These are phyloP conservation scores for Bergia puertoricense DNA, from an alignment of 92 coral and sea anemone species.

Conservation along the genomic window DNA sequence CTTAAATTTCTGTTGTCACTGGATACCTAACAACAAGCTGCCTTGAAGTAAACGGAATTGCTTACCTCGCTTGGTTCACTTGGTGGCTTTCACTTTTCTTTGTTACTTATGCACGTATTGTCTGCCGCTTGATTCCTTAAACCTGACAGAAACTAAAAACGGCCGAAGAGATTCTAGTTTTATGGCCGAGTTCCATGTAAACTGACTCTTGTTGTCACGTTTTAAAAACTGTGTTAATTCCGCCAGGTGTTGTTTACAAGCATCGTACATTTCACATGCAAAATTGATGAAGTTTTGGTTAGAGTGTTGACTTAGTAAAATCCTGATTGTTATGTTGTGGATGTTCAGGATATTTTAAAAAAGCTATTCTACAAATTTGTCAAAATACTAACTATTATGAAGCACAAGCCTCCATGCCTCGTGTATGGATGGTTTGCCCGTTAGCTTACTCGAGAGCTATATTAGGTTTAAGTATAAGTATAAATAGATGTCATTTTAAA, in stretches of 20 bases:
- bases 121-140: neutral
- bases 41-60: neutral
- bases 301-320: neutral
- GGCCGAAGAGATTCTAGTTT: too few relatives aligned
- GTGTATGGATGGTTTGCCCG: too few relatives aligned
- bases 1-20: neutral
- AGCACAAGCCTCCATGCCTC: too few relatives aligned
- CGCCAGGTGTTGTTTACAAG: neutral
- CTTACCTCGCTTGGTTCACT: neutral
- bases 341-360: neutral
- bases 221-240: neutral
- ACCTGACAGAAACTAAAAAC: too few relatives aligned
- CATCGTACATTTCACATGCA: neutral
- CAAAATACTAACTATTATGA: too few relatives aligned
- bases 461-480: too few relatives aligned
- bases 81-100: neutral
- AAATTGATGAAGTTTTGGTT: neutral
- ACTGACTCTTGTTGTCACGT: neutral
- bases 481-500: too few relatives aligned
- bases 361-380: neutral
- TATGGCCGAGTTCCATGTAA: neutral
- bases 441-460: too few relatives aligned
- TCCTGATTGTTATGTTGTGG: neutral
- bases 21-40: neutral
- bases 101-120: neutral